Conservation (phyloP, 1,140 invertebrate species). For the Drosophila leontia region DNA sequence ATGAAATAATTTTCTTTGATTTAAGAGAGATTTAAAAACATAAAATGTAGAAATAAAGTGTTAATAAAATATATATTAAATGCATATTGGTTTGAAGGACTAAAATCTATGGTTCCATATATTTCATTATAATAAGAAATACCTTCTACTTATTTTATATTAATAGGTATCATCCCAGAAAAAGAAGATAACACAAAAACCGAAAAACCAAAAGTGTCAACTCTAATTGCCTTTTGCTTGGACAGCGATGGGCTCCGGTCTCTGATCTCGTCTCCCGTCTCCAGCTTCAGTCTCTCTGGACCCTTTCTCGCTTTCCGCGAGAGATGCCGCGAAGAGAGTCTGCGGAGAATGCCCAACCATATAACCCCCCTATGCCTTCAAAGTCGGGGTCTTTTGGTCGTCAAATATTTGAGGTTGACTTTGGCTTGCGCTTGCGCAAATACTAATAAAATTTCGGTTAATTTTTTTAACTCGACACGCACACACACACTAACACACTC, state of each 20-base stretch:
- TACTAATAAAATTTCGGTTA: constrained; percentile 85
- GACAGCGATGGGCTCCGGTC: constrained; percentile 36
- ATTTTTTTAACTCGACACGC: constrained; percentile 84
- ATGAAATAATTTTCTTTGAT: not conserved
- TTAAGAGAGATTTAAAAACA: not conserved
- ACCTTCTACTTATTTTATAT: not conserved
- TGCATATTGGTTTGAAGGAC: no score
- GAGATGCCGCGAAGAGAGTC: constrained; percentile 22
- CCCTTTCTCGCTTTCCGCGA: constrained; percentile 10
- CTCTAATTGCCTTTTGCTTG: constrained; percentile 82
- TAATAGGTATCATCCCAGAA: not conserved
- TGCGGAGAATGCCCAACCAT: constrained; percentile 39
- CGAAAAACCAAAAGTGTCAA: constrained; percentile 80
- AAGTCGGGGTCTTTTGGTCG: constrained; percentile 55
- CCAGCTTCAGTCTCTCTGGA: constrained; percentile 18
- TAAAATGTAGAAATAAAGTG: no score
- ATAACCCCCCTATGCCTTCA: constrained; percentile 7
- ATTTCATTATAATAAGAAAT: no score
- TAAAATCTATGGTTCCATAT: no score
- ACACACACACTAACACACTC: constrained; percentile 20
- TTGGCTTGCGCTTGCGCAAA: constrained; percentile 82
- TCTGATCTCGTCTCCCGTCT: not conserved
- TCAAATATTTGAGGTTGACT: constrained; percentile 80
- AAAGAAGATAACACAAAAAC: constrained; percentile 5
- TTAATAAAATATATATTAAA: no score